Evolutionary conservation across 2,888 invertebrate species (phyloP).

Genomic region (Helicoverpa assulta): DNA sequence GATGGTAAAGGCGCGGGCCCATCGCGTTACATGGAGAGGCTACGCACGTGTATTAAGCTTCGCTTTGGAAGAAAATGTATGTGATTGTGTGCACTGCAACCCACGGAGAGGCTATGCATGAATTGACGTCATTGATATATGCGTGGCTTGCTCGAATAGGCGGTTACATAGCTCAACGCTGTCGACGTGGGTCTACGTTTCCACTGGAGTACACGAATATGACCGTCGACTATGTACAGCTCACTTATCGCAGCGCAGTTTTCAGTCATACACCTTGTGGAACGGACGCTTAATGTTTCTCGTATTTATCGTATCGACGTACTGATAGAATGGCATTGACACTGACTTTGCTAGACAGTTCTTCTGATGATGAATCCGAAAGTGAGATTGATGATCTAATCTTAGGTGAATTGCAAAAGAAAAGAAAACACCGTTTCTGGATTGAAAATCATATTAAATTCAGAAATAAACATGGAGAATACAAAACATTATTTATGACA

Average conservation of each 20-base stretch:
- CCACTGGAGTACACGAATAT: too few species aligned
- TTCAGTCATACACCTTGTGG: slow-evolving; percentile 1
- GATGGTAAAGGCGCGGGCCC: background rate
- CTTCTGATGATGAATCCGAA: slow-evolving; percentile 40
- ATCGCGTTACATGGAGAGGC: too few species aligned
- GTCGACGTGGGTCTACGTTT: too few species aligned
- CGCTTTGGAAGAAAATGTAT: slow-evolving; percentile 5
- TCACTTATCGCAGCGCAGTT: too few species aligned
- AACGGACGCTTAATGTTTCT: slow-evolving; percentile 36
- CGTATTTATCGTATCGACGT: slow-evolving; percentile 39
- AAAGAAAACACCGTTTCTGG: slow-evolving; percentile 36
- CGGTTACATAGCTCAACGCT: too few species aligned
- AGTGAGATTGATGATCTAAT: slow-evolving; percentile 37
- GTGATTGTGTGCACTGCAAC: slow-evolving; percentile 4
- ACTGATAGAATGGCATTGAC: slow-evolving; percentile 31
- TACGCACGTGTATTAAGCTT: background rate
- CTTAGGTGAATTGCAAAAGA: slow-evolving; percentile 31
- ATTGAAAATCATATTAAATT: slow-evolving; percentile 34
- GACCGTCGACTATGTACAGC: too few species aligned
- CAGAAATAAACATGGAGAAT: slow-evolving; percentile 43
- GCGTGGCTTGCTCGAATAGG: too few species aligned
- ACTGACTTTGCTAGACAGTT: slow-evolving; percentile 41
- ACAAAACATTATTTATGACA: slow-evolving; percentile 37
- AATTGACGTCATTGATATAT: too few species aligned
- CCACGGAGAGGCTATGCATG: too few species aligned